Base-by-base conservation (phyloP, 1,140 invertebrate genomes). In the Mamestra configurata region DNA sequence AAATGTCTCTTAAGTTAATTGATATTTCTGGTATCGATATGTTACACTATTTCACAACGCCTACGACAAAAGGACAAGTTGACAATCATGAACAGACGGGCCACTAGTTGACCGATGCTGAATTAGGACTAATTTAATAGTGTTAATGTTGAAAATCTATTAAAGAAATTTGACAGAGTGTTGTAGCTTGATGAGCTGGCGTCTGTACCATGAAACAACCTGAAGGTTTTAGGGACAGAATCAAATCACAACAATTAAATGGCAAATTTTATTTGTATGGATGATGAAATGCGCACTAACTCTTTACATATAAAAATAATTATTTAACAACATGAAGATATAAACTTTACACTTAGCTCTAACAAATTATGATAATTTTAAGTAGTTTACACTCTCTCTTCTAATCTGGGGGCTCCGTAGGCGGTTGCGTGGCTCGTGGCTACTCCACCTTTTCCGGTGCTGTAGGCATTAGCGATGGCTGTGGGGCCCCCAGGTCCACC, bases 341-440 rank as follows among this genome's bases (percentile, higher is more conserved):
- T 59, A 53, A 27, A 79, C 55, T 79, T 79, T 68, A 77, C 53
- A 77, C 46, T 80, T 80, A 86, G 6, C n/a, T 81, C 77, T 82
- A 82, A 55, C 31, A 59, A 70, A 13, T 22, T 61, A 43, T 53
- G 20, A 37, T n/a, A n/a, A n/a, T n/a, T n/a, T 24, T 24, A 11
- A 35, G 40, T 66, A 66, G 6, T 51, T 87, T 89, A 88, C 76
- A 84, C 75, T 84, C 91, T 91, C 73, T 82, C 61, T 37, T 91
- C 90, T 1, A 86, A 86, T 85, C 87, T 86, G 0, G 92, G 90
- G 7, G 95, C 95, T 31, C 96, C 96, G 84, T 97, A 97, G 10
- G 96, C 96, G 5, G 96, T 97, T 8, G 97, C 97, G 82, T 97
- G 96, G 84, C 96, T 97, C 40, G 96, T 96, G 49, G 97, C 97